Evolutionary conservation across 2,888 invertebrate species (phyloP).

Genomic region (Alcis repandata): DNA sequence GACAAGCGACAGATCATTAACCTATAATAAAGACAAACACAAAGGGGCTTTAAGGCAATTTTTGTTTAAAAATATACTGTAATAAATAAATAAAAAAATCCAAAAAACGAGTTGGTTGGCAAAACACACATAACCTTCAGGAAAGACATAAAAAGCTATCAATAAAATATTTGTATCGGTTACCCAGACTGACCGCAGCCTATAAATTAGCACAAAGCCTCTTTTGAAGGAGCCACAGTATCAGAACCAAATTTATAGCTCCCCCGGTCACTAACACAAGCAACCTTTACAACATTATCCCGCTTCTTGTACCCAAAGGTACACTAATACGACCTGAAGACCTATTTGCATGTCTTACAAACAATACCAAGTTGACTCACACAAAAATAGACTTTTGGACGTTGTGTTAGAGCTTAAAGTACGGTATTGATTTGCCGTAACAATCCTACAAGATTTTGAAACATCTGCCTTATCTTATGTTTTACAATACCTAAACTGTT

Average conservation of each 20-base stretch:
- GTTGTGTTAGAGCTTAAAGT: neutral
- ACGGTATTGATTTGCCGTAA: neutral
- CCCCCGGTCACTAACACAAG: slow-evolving; percentile 25
- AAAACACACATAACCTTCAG: too few relatives aligned
- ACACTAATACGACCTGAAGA: slow-evolving; percentile 36
- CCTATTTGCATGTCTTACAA: slow-evolving; percentile 32
- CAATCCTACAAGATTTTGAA: neutral
- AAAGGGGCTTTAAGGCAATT: too few relatives aligned
- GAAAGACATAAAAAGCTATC: neutral
- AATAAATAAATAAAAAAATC: too few relatives aligned
- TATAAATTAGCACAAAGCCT: slow-evolving; percentile 16
- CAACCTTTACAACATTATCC: slow-evolving; percentile 33
- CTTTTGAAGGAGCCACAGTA: slow-evolving; percentile 20
- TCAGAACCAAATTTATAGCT: slow-evolving; percentile 27
- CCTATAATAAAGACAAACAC: too few relatives aligned
- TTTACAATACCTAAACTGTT: neutral
- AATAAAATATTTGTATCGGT: neutral
- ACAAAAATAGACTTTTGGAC: neutral
- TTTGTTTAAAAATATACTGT: too few relatives aligned
- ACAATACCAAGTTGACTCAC: neutral
- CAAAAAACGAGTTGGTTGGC: too few relatives aligned
- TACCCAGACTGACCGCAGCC: slow-evolving; percentile 3
- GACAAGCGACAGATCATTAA: too few relatives aligned
- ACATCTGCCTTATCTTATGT: neutral
- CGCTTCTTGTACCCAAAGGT: slow-evolving; percentile 33